phyloP scores from a whole-genome alignment of 2,113 vertebrate species.

The Acanthochromis polyacanthus region DNA sequence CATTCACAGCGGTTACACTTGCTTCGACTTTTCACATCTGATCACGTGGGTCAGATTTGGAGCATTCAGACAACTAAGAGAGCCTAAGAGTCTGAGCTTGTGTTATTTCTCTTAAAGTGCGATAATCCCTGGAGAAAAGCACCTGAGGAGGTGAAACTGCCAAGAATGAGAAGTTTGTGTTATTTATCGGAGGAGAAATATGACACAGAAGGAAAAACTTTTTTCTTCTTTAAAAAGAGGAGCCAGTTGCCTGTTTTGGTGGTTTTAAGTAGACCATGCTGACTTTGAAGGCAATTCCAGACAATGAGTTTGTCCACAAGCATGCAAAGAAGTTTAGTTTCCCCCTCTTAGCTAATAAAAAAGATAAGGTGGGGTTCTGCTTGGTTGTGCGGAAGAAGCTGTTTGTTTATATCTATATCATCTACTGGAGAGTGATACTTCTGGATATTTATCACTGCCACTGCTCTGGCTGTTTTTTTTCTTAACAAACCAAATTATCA shows the following conservation, averaged over 20 bases:
- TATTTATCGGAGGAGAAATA: neutral
- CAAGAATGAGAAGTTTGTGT: conserved; percentile 11
- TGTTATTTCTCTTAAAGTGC: conserved; percentile 5
- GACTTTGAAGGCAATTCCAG: conserved; percentile 16
- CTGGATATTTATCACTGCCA: neutral
- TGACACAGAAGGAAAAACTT: neutral
- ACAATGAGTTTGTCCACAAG: neutral
- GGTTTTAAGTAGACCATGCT: conserved; percentile 20
- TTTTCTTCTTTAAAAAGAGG: conserved; percentile 21
- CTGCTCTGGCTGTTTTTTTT: neutral
- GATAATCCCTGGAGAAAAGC: neutral
- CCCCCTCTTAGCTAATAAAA: neutral
- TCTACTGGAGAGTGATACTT: conserved; percentile 4
- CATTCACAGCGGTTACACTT: conserved; percentile 38
- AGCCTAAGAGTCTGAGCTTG: neutral
- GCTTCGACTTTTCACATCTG: conserved; percentile 44
- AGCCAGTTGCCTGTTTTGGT: conserved; percentile 26
- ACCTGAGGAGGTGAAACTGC: neutral
- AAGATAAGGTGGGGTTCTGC: neutral
- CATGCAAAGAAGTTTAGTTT: neutral
- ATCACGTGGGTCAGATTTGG: conserved; percentile 12
- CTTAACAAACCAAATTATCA: too few relatives aligned
- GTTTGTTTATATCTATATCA: neutral
- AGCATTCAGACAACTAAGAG: conserved; percentile 5
- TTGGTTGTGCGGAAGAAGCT: neutral